Percentiles rank a stretch among this genome's conserved stretches.
Evolutionary conservation across 1,140 invertebrate genomes (phyloP).

Genomic region (Musca domestica): DNA sequence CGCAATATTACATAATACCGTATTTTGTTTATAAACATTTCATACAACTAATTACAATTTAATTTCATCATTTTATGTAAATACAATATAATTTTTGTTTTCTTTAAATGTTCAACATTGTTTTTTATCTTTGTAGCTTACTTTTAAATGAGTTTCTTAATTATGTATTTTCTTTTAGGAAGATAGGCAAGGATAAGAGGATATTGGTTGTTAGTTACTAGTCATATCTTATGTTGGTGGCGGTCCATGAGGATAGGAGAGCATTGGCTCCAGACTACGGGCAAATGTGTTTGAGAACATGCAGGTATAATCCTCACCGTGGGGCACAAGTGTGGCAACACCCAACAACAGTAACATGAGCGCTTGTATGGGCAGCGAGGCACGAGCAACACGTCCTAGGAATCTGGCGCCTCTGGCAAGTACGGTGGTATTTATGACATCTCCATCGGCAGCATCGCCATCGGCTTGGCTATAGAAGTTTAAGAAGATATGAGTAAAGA

Average conservation of each 20-base stretch:
- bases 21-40: background rate
- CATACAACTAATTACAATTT: slow-evolving; percentile 11
- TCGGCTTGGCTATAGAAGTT: slow-evolving; percentile 3
- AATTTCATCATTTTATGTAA: background rate
- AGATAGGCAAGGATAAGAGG: background rate
- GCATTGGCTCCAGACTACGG: slow-evolving; percentile 76
- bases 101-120: background rate
- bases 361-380: slow-evolving; percentile 88
- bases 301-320: slow-evolving; percentile 79
- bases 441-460: slow-evolving; percentile 54
- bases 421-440: slow-evolving; percentile 64
- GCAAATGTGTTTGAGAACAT: slow-evolving; percentile 79
- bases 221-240: slow-evolving; percentile 70
- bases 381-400: slow-evolving; percentile 80
- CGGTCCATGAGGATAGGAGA: slow-evolving; percentile 84
- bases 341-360: slow-evolving; percentile 85
- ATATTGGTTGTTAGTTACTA: background rate
- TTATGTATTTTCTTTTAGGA: slow-evolving; percentile 3
- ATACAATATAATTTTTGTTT: background rate
- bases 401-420: slow-evolving; percentile 75
- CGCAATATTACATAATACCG: background rate
- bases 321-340: slow-evolving; percentile 81
- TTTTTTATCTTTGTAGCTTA: slow-evolving; percentile 20
- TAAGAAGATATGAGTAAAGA: slow-evolving; percentile 16
- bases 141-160: slow-evolving; percentile 4